Evolutionary conservation across 1,140 invertebrate species (phyloP).

Genomic region (Sycophila sp.): DNA sequence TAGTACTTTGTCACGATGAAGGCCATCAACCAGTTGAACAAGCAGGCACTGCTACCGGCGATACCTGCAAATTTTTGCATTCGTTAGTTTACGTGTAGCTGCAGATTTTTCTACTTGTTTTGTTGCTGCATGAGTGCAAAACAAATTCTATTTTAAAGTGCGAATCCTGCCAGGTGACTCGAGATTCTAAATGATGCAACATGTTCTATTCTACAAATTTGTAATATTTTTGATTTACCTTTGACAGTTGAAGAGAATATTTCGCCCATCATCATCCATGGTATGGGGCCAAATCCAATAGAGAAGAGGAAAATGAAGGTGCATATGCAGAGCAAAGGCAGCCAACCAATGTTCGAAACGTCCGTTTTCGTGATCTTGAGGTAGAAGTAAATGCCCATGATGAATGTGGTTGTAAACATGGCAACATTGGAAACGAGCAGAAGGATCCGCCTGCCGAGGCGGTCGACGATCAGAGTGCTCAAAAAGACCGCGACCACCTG

Average conservation of each 20-base stretch:
- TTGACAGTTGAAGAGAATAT: conserved; percentile 64
- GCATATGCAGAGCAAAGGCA: conserved; percentile 78
- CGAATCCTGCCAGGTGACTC: too few species aligned
- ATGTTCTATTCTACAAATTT: too few species aligned
- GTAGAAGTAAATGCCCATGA: conserved; percentile 74
- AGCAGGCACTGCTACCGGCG: conserved; percentile 76
- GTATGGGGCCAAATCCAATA: conserved; percentile 81
- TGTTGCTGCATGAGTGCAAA: background rate
- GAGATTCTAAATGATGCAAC: too few species aligned
- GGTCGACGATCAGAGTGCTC: conserved; percentile 80
- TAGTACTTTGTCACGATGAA: conserved; percentile 87
- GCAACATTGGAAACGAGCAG: conserved; percentile 72
- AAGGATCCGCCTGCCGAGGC: conserved; percentile 77
- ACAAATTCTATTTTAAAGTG: too few species aligned
- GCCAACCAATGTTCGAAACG: conserved; percentile 70
- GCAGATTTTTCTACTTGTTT: too few species aligned
- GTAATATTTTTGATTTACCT: background rate
- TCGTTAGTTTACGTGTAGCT: too few species aligned
- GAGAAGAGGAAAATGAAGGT: conserved; percentile 83
- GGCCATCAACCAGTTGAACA: conserved; percentile 81
- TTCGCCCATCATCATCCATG: conserved; percentile 83
- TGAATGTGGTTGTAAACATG: conserved; percentile 72
- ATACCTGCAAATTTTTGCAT: conserved; percentile 70
- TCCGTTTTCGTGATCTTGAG: conserved; percentile 65
- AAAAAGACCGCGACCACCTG: conserved; percentile 79